Evolutionary conservation across 2,888 invertebrate genomes (phyloP), one percentile per base, ranked within the genome.

Genomic region (Tipula unca): DNA sequence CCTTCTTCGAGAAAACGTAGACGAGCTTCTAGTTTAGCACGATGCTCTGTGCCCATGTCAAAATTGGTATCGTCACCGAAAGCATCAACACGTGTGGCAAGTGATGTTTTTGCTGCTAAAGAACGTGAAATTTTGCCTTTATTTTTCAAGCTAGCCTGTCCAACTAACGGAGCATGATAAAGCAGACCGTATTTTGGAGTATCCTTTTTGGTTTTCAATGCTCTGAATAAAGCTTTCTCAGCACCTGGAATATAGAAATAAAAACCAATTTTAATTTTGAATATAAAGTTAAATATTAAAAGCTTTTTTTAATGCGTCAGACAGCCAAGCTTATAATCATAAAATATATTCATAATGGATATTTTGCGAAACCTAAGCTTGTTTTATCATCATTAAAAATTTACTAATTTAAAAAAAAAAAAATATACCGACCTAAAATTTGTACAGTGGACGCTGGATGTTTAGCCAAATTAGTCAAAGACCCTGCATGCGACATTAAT

Each of bases 111-210:
- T 0, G 99, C 98, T 0, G 99, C 99, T 88, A 99, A 92, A 94
- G 99, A 99, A 88, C 99, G 93, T 0, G 99, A 97, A 94, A 96
- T 95, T 91, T 95, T 96, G 86, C 99, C 99, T 90, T 99, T 99
- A 88, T 97, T 95, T 90, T 96, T 97, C 0, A 95, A 93, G 89
- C 95, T 96, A 0, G 96, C 94, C 89, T 98, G 97, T 0, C 98
- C 97, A 6, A 99, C 95, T 20, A 99, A 91, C 89, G 96, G 96
- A 0, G 99, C 96, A 90, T 99, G 99, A 90, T 99, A 99, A 87
- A 99, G 98, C 82, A 99, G 92, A 92, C 99, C 99, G 90, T 99
- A 99, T 89, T 99, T 99, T 0, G 99, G 99, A 0, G 99, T 99
- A 89, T 99, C 98, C 89, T 98, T 97, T 89, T 98, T 98, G 0